A percentile compares a stretch with the other conserved stretches of the same genome.
phyloP scores from a whole-genome alignment of 2,113 vertebrate genomes.

The Opisthocomus hoazin region DNA sequence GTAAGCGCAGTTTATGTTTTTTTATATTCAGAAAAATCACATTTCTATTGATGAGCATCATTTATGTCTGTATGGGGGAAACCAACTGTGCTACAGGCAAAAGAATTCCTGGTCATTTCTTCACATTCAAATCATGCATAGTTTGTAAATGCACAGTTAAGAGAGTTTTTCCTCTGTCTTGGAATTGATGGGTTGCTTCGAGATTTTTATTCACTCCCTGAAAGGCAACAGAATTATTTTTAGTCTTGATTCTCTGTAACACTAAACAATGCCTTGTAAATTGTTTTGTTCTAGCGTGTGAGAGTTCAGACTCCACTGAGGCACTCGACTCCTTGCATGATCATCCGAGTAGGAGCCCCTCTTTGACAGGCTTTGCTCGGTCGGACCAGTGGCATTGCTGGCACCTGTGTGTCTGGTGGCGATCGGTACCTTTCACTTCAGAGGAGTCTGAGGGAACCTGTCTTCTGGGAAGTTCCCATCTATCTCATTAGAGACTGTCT shows the following conservation, averaged over 20 bases:
- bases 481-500: not conserved
- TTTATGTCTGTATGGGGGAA: constrained; percentile 25
- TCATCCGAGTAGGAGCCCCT: not conserved
- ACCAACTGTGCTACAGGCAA: constrained; percentile 28
- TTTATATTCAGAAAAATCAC: constrained; percentile 47
- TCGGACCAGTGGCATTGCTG: rapidly evolving
- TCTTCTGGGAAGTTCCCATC: not conserved
- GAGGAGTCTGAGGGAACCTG: not conserved
- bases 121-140: not conserved
- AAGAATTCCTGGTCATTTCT: constrained; percentile 28
- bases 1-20: constrained; percentile 33
- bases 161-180: not conserved
- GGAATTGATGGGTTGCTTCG: not conserved
- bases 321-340: not conserved
- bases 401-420: not conserved
- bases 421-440: not conserved
- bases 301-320: not conserved
- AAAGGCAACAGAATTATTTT: not conserved
- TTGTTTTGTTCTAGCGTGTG: not conserved
- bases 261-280: not conserved
- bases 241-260: not conserved
- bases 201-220: not conserved
- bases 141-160: constrained; percentile 2
- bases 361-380: not conserved
- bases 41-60: constrained; percentile 59